Evolutionary conservation across 2,888 invertebrate species (phyloP), one percentile per base, ranked within the genome.

Genomic region (Drosophila emarginata): DNA sequence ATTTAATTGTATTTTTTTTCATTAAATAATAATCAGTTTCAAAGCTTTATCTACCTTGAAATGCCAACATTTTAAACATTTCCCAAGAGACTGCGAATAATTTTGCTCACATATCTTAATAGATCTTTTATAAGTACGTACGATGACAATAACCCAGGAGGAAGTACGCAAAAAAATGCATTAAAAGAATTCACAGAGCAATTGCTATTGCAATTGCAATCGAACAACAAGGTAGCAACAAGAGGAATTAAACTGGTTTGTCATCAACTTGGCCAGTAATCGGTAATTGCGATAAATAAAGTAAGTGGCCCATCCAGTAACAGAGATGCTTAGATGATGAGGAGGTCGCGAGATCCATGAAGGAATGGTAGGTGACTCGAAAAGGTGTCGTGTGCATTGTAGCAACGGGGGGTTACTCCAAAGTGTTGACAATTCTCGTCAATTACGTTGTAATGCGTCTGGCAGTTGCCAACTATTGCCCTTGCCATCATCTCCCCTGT

Each of bases 341-440:
- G 53, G 28, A 23, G n/a, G 9, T 15, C 2, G 40, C 40, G 28
- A 18, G 18, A 2, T 9, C 9, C 9, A 32, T 32, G 11, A 2
- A 32, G 28, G 28, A 14, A 52, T 26, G 12, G n/a, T 23, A 23
- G 15, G 23, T 40, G 32, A 32, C 45, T 15, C 50, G 26, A 45
- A 14, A 21, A 45, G 59, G 39, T 59, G 59, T 59, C 59, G 59
- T 40, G 23, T 68, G 58, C 23, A 18, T 18, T 18, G 54, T 53
- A 54, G 40, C 32, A 63, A 23, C 50, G 56, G 53, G 64, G 53
- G 39, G 67, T 36, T 59, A 37, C 57, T 61, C 67, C 62, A 70
- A 80, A 85, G 90, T 89, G 89, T 82, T 89, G 89, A 84, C 89
- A 89, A 89, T 90, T 80, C 88, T 82, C 90, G 88, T 87, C 89